These are phyloP conservation scores for Drosophila subpulchrella DNA, from an alignment of 1,140 invertebrate species.

Conservation along the genomic window DNA sequence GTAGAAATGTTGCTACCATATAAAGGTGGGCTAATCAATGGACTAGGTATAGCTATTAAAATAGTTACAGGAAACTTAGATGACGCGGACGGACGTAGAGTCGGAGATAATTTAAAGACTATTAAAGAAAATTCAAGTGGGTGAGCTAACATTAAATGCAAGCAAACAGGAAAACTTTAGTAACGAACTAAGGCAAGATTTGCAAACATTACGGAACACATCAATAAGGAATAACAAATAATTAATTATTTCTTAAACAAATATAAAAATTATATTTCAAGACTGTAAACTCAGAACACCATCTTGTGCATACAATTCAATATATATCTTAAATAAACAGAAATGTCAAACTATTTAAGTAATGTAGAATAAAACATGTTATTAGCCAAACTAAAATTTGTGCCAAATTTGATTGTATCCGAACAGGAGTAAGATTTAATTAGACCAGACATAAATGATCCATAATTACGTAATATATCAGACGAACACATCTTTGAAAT, in stretches of 20 bases:
- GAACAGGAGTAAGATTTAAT: neutral
- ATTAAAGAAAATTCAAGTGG: neutral
- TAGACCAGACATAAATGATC: neutral
- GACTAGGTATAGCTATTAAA: neutral
- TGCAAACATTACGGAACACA: neutral
- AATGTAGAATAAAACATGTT: neutral
- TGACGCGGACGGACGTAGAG: neutral
- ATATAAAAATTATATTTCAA: neutral
- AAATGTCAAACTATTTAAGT: neutral
- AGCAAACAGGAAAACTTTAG: neutral
- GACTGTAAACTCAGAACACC: too few species aligned
- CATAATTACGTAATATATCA: neutral
- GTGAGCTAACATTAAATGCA: neutral
- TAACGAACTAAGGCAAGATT: neutral
- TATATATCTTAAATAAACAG: too few species aligned
- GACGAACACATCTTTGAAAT: neutral
- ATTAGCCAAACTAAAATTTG: neutral
- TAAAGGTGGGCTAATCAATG: neutral
- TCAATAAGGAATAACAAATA: slow-evolving; percentile 1
- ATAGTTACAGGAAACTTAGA: slow-evolving; percentile 5
- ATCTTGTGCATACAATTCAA: too few species aligned
- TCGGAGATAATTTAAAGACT: neutral
- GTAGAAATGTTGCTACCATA: neutral
- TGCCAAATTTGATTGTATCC: neutral
- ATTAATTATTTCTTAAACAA: neutral